phyloP scores from a whole-genome alignment of 2,113 vertebrate species.

The Thunnus maccoyii region DNA sequence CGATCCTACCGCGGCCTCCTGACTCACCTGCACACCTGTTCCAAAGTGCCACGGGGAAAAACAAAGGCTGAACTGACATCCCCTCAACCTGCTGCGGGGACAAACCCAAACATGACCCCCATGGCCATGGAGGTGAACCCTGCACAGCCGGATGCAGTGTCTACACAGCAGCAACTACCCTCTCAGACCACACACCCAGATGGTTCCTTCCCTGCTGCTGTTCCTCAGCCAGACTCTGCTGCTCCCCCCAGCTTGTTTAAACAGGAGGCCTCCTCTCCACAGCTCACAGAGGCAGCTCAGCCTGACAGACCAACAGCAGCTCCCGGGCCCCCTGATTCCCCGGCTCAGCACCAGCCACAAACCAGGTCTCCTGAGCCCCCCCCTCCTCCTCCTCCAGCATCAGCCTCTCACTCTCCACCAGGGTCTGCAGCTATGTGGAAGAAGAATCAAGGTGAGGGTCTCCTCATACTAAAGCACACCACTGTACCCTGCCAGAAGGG shows the following conservation, averaged over 20 bases:
- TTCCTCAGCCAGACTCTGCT: not conserved
- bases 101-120: not conserved
- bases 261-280: not conserved
- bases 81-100: not conserved
- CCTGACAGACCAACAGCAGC: not conserved
- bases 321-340: not conserved
- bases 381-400: slow-evolving; percentile 69
- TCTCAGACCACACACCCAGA: slow-evolving; percentile 1
- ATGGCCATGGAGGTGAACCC: slow-evolving; percentile 9
- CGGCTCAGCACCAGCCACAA: slow-evolving; percentile 57
- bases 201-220: not conserved
- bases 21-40: slow-evolving; percentile 95
- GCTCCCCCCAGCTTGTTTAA: not conserved
- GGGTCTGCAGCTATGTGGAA: slow-evolving; percentile 89
- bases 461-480: not conserved
- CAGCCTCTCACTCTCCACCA: slow-evolving; percentile 80
- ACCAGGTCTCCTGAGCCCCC: slow-evolving; percentile 78
- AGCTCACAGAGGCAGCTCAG: slow-evolving; percentile 30
- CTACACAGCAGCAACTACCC: not conserved
- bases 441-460: slow-evolving; percentile 90
- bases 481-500: not conserved
- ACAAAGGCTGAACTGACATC: slow-evolving; percentile 35
- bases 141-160: slow-evolving; percentile 1
- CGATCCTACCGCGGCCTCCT: slow-evolving; percentile 93
- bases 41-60: slow-evolving; percentile 87